These are phyloP conservation scores for Eulacestoma nigropectus DNA, from an alignment of 2,113 vertebrate genomes.

Conservation along the genomic window DNA sequence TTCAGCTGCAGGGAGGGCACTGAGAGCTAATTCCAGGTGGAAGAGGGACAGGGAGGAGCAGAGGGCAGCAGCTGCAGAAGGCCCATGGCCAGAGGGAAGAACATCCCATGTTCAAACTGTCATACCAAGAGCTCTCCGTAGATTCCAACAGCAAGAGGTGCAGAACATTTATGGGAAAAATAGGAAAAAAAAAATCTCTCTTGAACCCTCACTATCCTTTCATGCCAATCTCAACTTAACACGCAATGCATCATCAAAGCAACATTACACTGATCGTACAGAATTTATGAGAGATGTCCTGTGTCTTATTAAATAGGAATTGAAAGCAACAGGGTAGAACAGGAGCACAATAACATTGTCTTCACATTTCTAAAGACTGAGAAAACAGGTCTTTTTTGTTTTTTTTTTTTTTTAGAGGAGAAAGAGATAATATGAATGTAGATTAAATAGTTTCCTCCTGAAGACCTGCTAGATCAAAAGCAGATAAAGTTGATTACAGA, in stretches of 20 bases:
- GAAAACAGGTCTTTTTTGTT: not conserved
- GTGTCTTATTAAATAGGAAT: slow-evolving; percentile 9
- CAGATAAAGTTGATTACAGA: not conserved
- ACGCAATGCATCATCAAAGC: slow-evolving; percentile 25
- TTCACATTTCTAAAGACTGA: not conserved
- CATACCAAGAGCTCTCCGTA: not conserved
- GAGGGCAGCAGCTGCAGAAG: not conserved
- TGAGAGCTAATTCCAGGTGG: not conserved
- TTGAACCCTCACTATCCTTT: not conserved
- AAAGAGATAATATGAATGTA: not conserved
- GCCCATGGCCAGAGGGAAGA: not conserved
- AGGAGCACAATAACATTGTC: not conserved
- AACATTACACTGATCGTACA: not conserved
- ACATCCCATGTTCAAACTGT: not conserved
- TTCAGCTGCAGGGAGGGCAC: not conserved
- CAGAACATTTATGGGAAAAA: not conserved
- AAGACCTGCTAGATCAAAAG: not conserved
- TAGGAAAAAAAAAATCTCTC: not conserved
- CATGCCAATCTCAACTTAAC: slow-evolving; percentile 22
- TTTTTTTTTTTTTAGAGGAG: not conserved
- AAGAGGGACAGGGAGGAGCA: not conserved
- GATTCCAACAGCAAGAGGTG: not conserved
- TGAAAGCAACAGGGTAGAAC: slow-evolving; percentile 45
- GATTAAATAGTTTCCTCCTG: not conserved
- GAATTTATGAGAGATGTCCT: slow-evolving; percentile 54